A percentile compares a stretch with the other conserved stretches of the same genome.
Evolutionary conservation across 2,797 vertebrate species (phyloP).

Genomic region (Cynopterus sphinx): DNA sequence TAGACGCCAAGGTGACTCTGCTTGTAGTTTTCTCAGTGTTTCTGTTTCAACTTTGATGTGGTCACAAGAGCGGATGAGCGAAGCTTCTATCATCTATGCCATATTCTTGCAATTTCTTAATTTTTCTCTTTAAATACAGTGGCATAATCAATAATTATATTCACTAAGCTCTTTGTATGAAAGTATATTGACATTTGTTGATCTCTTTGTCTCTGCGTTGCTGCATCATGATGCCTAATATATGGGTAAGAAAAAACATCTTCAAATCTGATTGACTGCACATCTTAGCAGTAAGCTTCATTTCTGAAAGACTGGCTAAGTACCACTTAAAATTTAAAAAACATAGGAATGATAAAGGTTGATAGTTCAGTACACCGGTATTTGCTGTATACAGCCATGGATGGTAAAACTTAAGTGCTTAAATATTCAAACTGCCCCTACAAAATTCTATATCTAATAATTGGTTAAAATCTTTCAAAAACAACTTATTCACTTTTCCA

Average conservation of each 20-base stretch:
- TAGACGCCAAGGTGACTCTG: too few species aligned
- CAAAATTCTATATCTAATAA: not conserved
- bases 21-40: too few species aligned
- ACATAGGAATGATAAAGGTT: not conserved
- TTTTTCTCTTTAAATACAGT: conserved; percentile 7
- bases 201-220: not conserved
- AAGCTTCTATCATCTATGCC: too few species aligned
- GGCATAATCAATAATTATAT: conserved; percentile 9
- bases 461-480: not conserved
- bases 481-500: not conserved
- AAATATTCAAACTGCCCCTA: not conserved
- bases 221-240: not conserved
- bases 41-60: too few species aligned
- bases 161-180: not conserved
- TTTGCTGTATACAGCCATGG: not conserved
- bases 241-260: not conserved
- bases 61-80: too few species aligned
- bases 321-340: not conserved
- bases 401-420: not conserved
- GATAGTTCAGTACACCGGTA: not conserved
- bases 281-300: not conserved
- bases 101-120: not conserved
- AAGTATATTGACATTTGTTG: not conserved
- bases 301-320: not conserved
- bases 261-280: not conserved